A percentile compares a stretch with the other conserved stretches of the same genome.
Evolutionary conservation across 2,888 invertebrate species (phyloP).

Genomic region (Conchocele bisecta): DNA sequence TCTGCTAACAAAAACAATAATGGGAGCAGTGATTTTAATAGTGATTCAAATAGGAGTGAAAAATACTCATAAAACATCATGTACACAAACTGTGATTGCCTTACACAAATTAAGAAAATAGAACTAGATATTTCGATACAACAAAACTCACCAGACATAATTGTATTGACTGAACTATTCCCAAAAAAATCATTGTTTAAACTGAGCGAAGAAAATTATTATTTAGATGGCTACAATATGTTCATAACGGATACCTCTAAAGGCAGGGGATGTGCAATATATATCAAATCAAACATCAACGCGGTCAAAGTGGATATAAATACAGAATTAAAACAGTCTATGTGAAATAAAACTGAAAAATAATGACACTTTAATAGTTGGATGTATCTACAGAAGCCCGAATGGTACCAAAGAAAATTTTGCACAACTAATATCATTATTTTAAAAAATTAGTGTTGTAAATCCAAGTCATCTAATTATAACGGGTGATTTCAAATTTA

Average conservation of each 20-base stretch:
- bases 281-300: neutral
- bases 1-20: neutral
- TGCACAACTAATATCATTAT: neutral
- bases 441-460: neutral
- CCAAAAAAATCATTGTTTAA: neutral
- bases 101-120: neutral
- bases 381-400: neutral
- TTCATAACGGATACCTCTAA: neutral
- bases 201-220: neutral
- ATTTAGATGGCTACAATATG: neutral
- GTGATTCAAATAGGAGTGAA: no score
- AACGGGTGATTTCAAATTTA: conserved; percentile 1
- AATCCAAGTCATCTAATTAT: neutral
- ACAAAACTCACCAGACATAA: neutral
- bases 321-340: neutral
- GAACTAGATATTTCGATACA: neutral
- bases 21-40: neutral
- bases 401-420: neutral
- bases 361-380: neutral
- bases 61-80: neutral
- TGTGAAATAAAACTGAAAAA: neutral
- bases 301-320: neutral
- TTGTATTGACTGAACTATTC: neutral
- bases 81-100: neutral
- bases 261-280: neutral